A percentile compares a stretch with the other conserved stretches of the same genome.
phyloP scores from a whole-genome alignment of 1,140 invertebrate species.

The Gryllus bimaculatus region DNA sequence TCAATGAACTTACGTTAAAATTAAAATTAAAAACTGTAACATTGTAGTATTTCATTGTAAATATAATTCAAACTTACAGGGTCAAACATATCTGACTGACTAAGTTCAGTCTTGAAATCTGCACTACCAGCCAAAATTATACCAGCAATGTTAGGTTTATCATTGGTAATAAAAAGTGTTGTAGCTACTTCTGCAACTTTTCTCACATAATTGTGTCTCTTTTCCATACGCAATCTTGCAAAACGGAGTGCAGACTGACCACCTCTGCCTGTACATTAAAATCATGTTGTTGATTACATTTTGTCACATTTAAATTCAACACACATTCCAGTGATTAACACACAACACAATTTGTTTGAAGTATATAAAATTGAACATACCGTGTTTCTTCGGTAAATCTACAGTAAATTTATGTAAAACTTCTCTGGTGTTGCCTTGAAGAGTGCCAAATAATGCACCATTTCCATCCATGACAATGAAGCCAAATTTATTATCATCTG shows the following conservation, averaged over 20 bases:
- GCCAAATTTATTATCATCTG: conserved; percentile 99
- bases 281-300: neutral
- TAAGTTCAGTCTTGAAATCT: conserved; percentile 99
- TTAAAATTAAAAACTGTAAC: too few relatives aligned
- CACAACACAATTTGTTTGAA: neutral
- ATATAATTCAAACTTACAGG: conserved; percentile 55
- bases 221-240: conserved; percentile 98
- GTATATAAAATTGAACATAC: conserved; percentile 37
- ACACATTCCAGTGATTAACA: neutral
- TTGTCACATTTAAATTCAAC: neutral
- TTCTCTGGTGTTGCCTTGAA: conserved; percentile 88
- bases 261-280: conserved; percentile 60
- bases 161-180: conserved; percentile 93
- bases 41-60: too few relatives aligned
- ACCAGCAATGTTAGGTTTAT: conserved; percentile 95
- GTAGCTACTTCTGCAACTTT: conserved; percentile 99
- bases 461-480: conserved; percentile 99
- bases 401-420: conserved; percentile 99
- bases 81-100: conserved; percentile 99
- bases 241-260: conserved; percentile 99
- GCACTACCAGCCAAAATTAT: conserved; percentile 97
- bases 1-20: too few relatives aligned
- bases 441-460: conserved; percentile 94
- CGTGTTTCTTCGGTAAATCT: conserved; percentile 99
- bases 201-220: conserved; percentile 97